Base-by-base conservation (phyloP, 2,888 invertebrate species). In the Idaea aversata region DNA sequence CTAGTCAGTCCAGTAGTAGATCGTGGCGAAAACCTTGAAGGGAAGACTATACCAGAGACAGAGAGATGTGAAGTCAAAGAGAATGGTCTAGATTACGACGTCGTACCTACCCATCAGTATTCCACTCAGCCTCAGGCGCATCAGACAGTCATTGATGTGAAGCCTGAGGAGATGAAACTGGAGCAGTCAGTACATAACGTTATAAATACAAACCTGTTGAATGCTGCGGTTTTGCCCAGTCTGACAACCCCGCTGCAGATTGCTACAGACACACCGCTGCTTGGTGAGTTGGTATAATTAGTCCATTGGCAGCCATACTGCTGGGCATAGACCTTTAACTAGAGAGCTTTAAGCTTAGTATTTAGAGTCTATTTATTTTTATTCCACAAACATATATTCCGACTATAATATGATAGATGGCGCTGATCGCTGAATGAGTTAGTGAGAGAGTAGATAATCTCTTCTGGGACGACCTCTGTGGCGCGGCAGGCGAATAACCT, bases 1-100 rank as follows among this genome's bases (percentile, higher is more conserved):
- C 94, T 97, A 82, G 97, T 97, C 75, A 97, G 97, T 84, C 97
- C 97, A 34, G 97, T 97, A 1, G 93, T 96, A 47, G 95, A 95
- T 72, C 79, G 94, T 90, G 86, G 85, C 59, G 89, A 87, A 70
- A 82, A 85, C 66, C 81, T 79, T 3, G 78, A 82, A 34, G 82
- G 81, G 67, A 79, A 80, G 62, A 63, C 72, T 15, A 69, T 70
- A 38, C 71, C 71, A 2, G 81, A 80, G 63, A 66, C 70, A 5
- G 68, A 70, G 15, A 75, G 72, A 36, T 61, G 58, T 6, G 71
- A 75, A 5, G 78, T 77, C 70, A 82, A 79, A 70, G 84, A 80
- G 61, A 69, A 69, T 25, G 69, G 47, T 36, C 47, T 47, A 5
- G 47, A 47, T 13, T 13, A 47, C 47, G 47, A 47, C 7, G 6